Evolutionary conservation across 2,113 vertebrate genomes (phyloP).

Genomic region (Spea multiplicata): DNA sequence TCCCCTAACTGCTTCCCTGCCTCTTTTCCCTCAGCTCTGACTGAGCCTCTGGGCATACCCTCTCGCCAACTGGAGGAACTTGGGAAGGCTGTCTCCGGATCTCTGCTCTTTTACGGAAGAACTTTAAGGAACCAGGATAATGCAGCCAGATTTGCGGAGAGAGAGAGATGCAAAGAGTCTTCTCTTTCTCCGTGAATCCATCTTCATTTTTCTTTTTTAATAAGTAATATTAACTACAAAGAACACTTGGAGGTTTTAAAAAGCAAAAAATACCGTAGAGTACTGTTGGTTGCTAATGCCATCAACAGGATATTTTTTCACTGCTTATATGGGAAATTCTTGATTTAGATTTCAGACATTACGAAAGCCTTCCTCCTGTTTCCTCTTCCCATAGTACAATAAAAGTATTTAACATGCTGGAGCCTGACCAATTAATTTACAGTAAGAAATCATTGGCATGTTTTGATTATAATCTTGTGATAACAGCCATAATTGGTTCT

Average conservation of each 20-base stretch:
- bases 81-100: no score
- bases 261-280: no score
- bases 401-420: not conserved
- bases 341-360: not conserved
- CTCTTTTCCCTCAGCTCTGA: no score
- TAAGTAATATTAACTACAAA: not conserved
- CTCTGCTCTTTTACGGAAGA: no score
- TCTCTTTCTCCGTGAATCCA: not conserved
- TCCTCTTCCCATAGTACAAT: not conserved
- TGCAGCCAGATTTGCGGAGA: no score
- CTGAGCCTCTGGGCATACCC: no score
- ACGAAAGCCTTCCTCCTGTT: not conserved
- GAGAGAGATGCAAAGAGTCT: no score
- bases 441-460: not conserved
- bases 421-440: not conserved
- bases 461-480: not conserved
- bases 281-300: not conserved
- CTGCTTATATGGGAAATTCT: not conserved
- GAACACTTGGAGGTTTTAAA: no score
- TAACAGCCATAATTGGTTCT: not conserved
- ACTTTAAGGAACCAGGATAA: no score
- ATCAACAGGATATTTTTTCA: not conserved
- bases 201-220: not conserved
- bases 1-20: no score
- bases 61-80: no score